phyloP scores from a whole-genome alignment of 1,140 invertebrate species.

The Orius insidiosus region DNA sequence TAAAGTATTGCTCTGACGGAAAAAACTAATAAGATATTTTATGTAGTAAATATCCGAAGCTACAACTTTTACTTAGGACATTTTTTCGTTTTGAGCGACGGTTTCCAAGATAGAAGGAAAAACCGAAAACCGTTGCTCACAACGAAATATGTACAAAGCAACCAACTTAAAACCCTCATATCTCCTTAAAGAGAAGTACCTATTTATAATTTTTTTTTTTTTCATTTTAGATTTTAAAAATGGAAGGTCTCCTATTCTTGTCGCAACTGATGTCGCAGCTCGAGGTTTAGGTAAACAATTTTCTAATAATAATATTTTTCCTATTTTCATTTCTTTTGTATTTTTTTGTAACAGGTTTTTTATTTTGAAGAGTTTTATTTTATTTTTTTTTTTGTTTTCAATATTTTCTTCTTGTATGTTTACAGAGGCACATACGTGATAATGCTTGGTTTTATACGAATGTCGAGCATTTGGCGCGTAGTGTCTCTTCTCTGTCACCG shows the following conservation, averaged over 20 bases:
- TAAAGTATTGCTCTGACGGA: too few species aligned
- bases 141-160: too few species aligned
- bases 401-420: conserved; percentile 7
- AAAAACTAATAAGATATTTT: too few species aligned
- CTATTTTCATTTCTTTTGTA: neutral
- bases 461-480: conserved; percentile 10
- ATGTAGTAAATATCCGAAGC: too few species aligned
- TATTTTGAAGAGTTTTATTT: neutral
- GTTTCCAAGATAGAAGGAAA: too few species aligned
- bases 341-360: too few species aligned
- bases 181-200: neutral
- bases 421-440: conserved; percentile 12
- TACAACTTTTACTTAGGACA: too few species aligned
- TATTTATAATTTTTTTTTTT: neutral
- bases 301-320: conserved; percentile 1
- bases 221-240: conserved; percentile 70
- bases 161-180: neutral
- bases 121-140: too few species aligned
- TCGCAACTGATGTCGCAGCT: conserved; percentile 97
- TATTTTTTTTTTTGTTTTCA: conserved; percentile 4
- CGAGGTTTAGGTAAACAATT: conserved; percentile 56
- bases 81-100: too few species aligned
- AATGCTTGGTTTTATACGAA: conserved; percentile 8
- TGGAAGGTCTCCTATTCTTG: conserved; percentile 83
- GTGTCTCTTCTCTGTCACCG: conserved; percentile 8